These are phyloP conservation scores for Buceros bicornis DNA, from an alignment of 2,797 vertebrate genomes.

Conservation along the genomic window DNA sequence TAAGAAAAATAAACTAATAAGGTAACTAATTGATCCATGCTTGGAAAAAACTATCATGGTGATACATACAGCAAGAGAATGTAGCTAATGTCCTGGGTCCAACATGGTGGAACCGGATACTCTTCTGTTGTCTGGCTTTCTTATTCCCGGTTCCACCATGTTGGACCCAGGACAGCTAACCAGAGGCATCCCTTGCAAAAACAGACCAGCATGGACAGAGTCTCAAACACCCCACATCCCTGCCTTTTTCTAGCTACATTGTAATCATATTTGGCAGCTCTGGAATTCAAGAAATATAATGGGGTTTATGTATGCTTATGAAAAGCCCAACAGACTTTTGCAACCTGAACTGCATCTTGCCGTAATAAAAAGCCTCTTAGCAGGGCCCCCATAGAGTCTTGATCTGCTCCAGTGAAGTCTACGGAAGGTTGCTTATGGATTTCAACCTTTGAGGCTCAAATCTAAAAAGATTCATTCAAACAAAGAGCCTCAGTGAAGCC, in stretches of 20 bases:
- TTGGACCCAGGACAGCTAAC: not conserved
- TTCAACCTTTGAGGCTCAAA: not conserved
- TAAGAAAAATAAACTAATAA: not conserved
- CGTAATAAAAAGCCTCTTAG: not conserved
- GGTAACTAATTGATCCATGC: not conserved
- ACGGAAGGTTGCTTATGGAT: not conserved
- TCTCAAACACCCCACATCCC: not conserved
- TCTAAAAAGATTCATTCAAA: constrained; percentile 2
- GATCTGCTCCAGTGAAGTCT: not conserved
- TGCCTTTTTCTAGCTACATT: not conserved
- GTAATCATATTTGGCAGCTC: not conserved
- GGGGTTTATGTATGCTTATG: not conserved
- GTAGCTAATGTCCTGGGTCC: not conserved
- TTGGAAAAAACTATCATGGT: not conserved
- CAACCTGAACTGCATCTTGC: not conserved
- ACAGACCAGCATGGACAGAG: not conserved
- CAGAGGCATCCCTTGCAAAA: not conserved
- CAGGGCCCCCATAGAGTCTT: not conserved
- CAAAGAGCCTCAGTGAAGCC: not conserved
- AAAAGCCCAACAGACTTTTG: not conserved
- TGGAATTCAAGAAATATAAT: not conserved
- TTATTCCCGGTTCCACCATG: too few relatives aligned
- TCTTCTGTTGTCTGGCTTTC: too few relatives aligned
- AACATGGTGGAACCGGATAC: too few relatives aligned
- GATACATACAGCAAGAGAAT: not conserved